Base-by-base conservation (phyloP, 2,888 invertebrate genomes). In the Onthophagus sagittarius region DNA sequence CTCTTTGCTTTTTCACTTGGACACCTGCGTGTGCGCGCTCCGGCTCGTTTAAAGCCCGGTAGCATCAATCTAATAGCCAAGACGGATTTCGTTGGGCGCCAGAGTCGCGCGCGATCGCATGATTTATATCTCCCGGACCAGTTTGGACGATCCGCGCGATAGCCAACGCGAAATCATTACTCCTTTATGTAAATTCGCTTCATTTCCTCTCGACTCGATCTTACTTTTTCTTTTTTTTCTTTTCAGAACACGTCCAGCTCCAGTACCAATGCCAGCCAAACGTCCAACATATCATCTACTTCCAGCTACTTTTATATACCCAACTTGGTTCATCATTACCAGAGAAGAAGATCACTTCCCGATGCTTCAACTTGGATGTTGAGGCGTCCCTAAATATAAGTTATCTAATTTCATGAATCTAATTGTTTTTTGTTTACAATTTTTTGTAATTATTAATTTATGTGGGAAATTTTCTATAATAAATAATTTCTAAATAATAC, bases 51-150 rank as follows among this genome's bases (percentile, higher is more conserved):
- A 63, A 81, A 81, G 81, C 80, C 81, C 81, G 78, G 82, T 81
- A 82, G 82, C 82, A 82, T 81, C 81, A 81, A 81, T 82, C 82
- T 81, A 81, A 81, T 81, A 81, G 80, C 78, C 78, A 80, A 81
- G 81, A 81, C 81, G 81, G 80, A 81, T 81, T 81, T 81, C 80
- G 80, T 82, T 81, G 79, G 79, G 77, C 80, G 79, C 80, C 80
- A 81, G 78, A 80, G 78, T 77, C 77, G 78, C 77, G 77, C 75
- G 75, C 76, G 76, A 78, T 76, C 78, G 77, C 78, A 79, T 80
- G 80, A 80, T 80, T 80, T 80, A 80, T 79, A 76, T 78, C 76
- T 78, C 78, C 15, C 67, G 67, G 67, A 67, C 67, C 67, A 31
- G 67, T 67, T 67, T n/a, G 31, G 31, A n/a, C 64, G 13, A 23